phyloP scores from a whole-genome alignment of 2,888 invertebrate genomes.

The Scelioninae gen. 1 region DNA sequence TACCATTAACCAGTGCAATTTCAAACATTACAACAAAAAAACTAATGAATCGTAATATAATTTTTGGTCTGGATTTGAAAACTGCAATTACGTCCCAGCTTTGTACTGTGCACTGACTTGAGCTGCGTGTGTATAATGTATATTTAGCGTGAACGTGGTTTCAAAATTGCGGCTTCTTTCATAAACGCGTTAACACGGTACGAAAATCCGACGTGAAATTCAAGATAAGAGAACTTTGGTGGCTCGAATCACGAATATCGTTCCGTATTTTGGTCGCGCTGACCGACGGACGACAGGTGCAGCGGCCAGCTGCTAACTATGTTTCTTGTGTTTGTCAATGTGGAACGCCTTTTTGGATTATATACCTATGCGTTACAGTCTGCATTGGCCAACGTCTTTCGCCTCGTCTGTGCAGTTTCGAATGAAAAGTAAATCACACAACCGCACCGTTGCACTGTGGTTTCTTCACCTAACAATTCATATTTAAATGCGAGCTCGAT shows the following conservation, averaged over 20 bases:
- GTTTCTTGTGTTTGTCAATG: slow-evolving; percentile 76
- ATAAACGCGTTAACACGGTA: slow-evolving; percentile 42
- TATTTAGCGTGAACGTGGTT: slow-evolving; percentile 42
- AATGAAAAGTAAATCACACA: slow-evolving; percentile 55
- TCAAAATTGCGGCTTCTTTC: slow-evolving; percentile 45
- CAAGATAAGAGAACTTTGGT: slow-evolving; percentile 52
- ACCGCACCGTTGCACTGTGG: slow-evolving; percentile 26
- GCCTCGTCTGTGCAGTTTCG: slow-evolving; percentile 20
- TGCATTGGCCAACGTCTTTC: slow-evolving; percentile 46
- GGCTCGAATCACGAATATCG: slow-evolving; percentile 66
- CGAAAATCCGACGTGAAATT: slow-evolving; percentile 39
- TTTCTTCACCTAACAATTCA: slow-evolving; percentile 60
- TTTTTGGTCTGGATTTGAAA: slow-evolving; percentile 10
- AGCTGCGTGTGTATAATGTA: slow-evolving; percentile 9
- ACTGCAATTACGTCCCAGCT: slow-evolving; percentile 25
- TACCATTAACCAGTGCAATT: too few species aligned
- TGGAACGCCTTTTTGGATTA: slow-evolving; percentile 64
- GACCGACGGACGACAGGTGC: slow-evolving; percentile 81
- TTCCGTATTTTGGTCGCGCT: slow-evolving; percentile 80
- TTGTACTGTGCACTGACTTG: too few species aligned
- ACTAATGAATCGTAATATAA: too few species aligned
- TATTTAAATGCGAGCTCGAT: slow-evolving; percentile 58
- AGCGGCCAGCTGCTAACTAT: slow-evolving; percentile 78
- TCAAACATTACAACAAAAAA: too few species aligned
- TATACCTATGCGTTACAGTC: slow-evolving; percentile 47